A percentile compares a stretch with the other conserved stretches of the same genome.
Conservation (phyloP, 1,140 invertebrate genomes). For the Nephila pilipes region DNA sequence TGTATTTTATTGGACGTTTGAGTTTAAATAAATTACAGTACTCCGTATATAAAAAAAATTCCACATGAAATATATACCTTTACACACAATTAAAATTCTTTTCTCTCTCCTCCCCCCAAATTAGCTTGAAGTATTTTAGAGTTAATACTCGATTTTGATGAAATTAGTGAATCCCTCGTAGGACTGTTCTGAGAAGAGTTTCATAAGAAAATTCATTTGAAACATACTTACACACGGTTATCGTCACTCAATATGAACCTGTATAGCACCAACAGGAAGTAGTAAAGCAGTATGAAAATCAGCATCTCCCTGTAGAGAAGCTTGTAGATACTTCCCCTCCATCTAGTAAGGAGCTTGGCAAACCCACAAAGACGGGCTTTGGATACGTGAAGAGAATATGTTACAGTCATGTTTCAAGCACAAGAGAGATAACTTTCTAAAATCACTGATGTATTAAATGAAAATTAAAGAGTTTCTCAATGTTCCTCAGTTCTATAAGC, state of each 20-base stretch:
- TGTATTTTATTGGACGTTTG: too few species aligned
- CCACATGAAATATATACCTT: too few species aligned
- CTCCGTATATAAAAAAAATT: too few species aligned
- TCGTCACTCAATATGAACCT: slow-evolving; percentile 76
- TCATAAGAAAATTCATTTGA: neutral
- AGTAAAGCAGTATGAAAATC: slow-evolving; percentile 78
- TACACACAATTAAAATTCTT: too few species aligned
- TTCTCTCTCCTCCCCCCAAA: too few species aligned
- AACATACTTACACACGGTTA: slow-evolving; percentile 78
- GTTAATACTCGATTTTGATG: too few species aligned
- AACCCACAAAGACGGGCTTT: slow-evolving; percentile 79
- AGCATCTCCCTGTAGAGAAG: slow-evolving; percentile 79
- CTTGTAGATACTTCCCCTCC: slow-evolving; percentile 80
- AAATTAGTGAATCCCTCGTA: too few species aligned
- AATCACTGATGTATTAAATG: neutral
- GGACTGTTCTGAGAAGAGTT: neutral
- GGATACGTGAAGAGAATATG: slow-evolving; percentile 79
- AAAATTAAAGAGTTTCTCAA: neutral
- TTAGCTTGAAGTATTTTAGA: too few species aligned
- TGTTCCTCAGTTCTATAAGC: neutral
- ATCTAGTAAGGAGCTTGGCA: slow-evolving; percentile 79
- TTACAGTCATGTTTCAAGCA: slow-evolving; percentile 79
- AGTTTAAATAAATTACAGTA: too few species aligned
- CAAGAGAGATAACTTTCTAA: neutral
- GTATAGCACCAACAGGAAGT: slow-evolving; percentile 77